Conservation (phyloP, 2,888 invertebrate species). For the Scaptomyza cyrtandrae region DNA sequence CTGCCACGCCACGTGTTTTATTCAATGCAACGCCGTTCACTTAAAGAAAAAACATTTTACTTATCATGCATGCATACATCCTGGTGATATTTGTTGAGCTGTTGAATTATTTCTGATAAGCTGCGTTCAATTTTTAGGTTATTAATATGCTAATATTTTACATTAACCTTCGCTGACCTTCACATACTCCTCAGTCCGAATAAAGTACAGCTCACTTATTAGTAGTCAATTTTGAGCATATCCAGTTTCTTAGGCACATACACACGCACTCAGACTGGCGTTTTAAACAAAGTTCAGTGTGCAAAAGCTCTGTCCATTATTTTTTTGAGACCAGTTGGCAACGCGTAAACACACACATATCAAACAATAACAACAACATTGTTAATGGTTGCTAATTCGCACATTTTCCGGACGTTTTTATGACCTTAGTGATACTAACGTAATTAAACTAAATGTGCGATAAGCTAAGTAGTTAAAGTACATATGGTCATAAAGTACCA, state of each 20-base stretch:
- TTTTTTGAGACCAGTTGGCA: constrained; percentile 33
- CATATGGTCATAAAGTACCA: constrained; percentile 22
- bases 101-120: constrained; percentile 47
- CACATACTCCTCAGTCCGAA: not conserved
- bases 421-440: constrained; percentile 19
- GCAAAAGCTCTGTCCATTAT: constrained; percentile 28
- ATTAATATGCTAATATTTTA: constrained; percentile 13
- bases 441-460: constrained; percentile 43
- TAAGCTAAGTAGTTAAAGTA: constrained; percentile 30
- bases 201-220: constrained; percentile 4
- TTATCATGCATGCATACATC: constrained; percentile 6
- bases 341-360: constrained; percentile 21
- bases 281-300: constrained; percentile 20
- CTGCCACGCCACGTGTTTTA: constrained; percentile 63
- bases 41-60: constrained; percentile 8
- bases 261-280: constrained; percentile 12
- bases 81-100: constrained; percentile 1
- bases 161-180: constrained; percentile 70
- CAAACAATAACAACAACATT: constrained; percentile 28
- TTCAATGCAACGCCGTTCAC: constrained; percentile 48
- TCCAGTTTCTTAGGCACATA: constrained; percentile 8
- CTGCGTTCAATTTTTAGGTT: constrained; percentile 18
- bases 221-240: constrained; percentile 24
- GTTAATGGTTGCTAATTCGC: constrained; percentile 23
- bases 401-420: constrained; percentile 43